Evolutionary conservation across 2,888 invertebrate genomes (phyloP), one percentile per base, ranked within the genome.

Genomic region (Polydrusus cervinus): DNA sequence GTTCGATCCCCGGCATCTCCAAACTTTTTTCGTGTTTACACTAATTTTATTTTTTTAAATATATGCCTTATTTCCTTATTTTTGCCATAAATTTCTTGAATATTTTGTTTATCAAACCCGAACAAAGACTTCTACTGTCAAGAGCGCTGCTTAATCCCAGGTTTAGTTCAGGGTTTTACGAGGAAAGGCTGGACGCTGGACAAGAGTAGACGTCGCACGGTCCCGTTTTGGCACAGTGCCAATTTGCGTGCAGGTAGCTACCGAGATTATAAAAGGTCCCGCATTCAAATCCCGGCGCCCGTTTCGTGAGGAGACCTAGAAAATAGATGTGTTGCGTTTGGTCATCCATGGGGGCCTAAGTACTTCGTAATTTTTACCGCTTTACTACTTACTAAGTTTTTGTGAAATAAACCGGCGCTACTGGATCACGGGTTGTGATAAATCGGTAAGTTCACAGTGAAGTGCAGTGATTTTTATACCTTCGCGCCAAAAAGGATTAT

Each of bases 1-100:
- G 96, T 96, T 96, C 96, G 94, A 96, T 95, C 95, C 96, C 95
- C 80, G 77, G 78, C 77, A 79, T 78, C 79, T 78, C 78, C 78
- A 79, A 68, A n/a, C 60, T 74, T 75, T 76, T 78, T 78, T 75
- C n/a, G n/a, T n/a, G n/a, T n/a, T 43, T 10, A 11, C 2, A 11
- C 1, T 11, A 1, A 8, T 5, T 9, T 11, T 1, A 11, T 40
- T 40, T 40, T 43, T 43, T 43, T 8, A 40, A 40, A 11, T 7
- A 9, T 9, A 5, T 1, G 9, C 13, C 9, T 55, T 53, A 10
- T n/a, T 3, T 53, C 10, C 0, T 53, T 13, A n/a, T 25, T 25
- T 53, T 25, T 25, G 6, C 0, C 6, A 25, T 30, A n/a, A 34
- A 7, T 34, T 3, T 34, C 1, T 34, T 34, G 3, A 34, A 9